Percentiles rank a stretch among this genome's conserved stretches.
Evolutionary conservation across 92 coral and sea anemone species (phyloP).

Genomic region (Bergia puertoricense): DNA sequence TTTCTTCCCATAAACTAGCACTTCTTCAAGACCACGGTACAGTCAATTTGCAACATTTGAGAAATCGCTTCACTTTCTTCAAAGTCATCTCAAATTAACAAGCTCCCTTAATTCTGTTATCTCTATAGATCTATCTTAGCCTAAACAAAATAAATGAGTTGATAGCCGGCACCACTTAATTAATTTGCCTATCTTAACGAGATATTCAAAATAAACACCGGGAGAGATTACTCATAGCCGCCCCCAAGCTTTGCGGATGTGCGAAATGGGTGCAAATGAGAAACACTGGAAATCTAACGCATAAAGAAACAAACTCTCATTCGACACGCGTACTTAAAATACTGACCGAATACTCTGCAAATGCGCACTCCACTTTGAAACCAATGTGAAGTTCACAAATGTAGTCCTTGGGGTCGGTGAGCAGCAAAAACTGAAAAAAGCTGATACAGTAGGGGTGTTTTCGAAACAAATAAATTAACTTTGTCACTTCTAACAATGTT

Average conservation of each 20-base stretch:
- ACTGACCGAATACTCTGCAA: not conserved
- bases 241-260: not conserved
- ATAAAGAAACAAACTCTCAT: not conserved
- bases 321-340: not conserved
- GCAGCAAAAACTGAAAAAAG: not conserved
- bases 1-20: not conserved
- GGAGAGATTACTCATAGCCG: not conserved
- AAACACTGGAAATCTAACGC: not conserved
- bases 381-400: not conserved
- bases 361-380: not conserved
- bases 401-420: not conserved
- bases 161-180: conserved; percentile 12
- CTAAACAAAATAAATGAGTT: conserved; percentile 4
- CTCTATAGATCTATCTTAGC: not conserved
- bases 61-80: not conserved
- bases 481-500: not conserved
- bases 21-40: not conserved
- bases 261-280: not conserved
- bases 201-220: conserved; percentile 16
- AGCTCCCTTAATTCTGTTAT: not conserved
- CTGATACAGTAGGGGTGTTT: not conserved
- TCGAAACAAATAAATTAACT: not conserved
- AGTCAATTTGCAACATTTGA: not conserved
- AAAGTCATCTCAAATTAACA: not conserved
- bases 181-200: conserved; percentile 14